phyloP scores from a whole-genome alignment of 2,113 vertebrate species.

The Coturnix japonica region DNA sequence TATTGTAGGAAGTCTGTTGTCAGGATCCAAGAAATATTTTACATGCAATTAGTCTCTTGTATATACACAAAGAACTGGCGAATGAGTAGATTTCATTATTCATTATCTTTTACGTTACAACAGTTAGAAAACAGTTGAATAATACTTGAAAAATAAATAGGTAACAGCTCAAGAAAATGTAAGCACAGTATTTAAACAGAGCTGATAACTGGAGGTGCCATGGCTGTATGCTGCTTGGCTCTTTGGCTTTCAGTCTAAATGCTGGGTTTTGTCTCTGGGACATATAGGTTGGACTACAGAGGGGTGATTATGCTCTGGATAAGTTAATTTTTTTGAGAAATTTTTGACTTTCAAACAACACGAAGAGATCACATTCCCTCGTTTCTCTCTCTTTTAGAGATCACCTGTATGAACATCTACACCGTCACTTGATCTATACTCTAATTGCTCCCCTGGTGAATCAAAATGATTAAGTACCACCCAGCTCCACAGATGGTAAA shows the following conservation, averaged over 20 bases:
- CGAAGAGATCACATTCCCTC: not conserved
- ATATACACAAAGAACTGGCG: not conserved
- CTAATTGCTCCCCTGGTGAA: not conserved
- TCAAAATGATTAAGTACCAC: not conserved
- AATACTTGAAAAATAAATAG: not conserved
- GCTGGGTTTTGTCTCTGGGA: not conserved
- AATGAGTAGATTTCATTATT: slow-evolving; percentile 12
- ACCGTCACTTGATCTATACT: not conserved
- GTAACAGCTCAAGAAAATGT: not conserved
- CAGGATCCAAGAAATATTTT: not conserved
- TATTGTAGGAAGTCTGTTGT: not conserved
- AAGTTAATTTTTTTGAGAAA: not conserved
- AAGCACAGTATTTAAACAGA: not conserved
- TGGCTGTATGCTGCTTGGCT: not conserved
- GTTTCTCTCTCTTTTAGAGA: not conserved
- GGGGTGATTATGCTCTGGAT: not conserved
- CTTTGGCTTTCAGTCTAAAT: not conserved
- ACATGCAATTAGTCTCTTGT: not conserved
- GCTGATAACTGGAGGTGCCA: not conserved
- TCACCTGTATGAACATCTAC: not conserved
- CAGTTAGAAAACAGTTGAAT: not conserved
- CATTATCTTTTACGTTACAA: not conserved
- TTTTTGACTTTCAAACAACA: not conserved
- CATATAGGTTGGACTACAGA: not conserved
- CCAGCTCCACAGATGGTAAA: not conserved